Evolutionary conservation across 2,888 invertebrate species (phyloP), one percentile per base, ranked within the genome.

Genomic region (Abscondita cerata): DNA sequence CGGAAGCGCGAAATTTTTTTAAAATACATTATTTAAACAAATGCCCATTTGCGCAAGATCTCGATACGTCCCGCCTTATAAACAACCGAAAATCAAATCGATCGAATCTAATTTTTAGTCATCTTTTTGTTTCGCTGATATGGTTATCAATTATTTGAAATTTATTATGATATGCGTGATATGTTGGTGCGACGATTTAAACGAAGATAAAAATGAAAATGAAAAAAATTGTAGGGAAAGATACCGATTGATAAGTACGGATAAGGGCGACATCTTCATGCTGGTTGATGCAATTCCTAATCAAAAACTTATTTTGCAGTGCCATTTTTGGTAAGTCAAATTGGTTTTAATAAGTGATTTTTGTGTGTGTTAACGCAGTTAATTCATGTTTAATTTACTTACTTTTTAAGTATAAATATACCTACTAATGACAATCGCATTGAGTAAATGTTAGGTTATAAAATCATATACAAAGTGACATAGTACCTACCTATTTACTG

Each of bases 271-370:
- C 68, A 76, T 80, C 63, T 84, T 81, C 74, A 74, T 81, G 36
- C 73, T 84, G 41, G 78, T 83, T 20, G 83, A 83, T 67, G 82
- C 75, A 52, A 73, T 75, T 59, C 60, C 78, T 20, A 78, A 79
- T 34, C 72, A 81, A 64, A 81, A 80, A 36, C 66, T 84, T 54
- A 70, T 76, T 38, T 72, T 85, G 59, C 79, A 82, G 67, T 85
- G 84, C 71, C 81, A 80, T 71, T 84, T 81, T 75, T 85, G 85
- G 82, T 83, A 77, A 55, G 58, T 18, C 25, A 25, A 25, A 25
- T 4, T 25, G 25, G n/a, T n/a, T n/a, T n/a, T n/a, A n/a, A n/a
- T n/a, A n/a, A n/a, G n/a, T n/a, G n/a, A n/a, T n/a, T n/a, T n/a
- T n/a, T n/a, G n/a, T n/a, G n/a, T n/a, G n/a, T n/a, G n/a, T n/a